phyloP scores from a whole-genome alignment of 2,113 vertebrate genomes.

The Pollachius pollachius region DNA sequence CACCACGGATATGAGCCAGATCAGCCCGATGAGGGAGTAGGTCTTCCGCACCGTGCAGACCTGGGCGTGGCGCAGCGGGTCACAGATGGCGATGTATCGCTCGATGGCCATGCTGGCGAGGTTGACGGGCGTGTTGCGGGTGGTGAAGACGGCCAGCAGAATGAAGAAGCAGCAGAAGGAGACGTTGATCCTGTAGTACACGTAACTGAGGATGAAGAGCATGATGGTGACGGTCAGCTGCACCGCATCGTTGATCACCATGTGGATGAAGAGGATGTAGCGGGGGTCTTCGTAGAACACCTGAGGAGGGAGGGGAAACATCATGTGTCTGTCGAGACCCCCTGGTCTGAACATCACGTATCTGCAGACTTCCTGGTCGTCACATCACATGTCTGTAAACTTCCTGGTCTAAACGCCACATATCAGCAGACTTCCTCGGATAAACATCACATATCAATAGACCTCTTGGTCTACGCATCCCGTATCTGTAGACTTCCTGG shows the following conservation, averaged over 20 bases:
- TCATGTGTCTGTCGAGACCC: background rate
- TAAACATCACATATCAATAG: no score
- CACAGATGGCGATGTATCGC: slow-evolving; percentile 68
- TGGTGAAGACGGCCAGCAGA: slow-evolving; percentile 71
- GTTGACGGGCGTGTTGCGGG: slow-evolving; percentile 66
- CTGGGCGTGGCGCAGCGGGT: slow-evolving; percentile 57
- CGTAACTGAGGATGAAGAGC: slow-evolving; percentile 69
- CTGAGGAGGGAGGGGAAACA: slow-evolving; percentile 8
- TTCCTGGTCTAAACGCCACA: no score
- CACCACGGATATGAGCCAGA: slow-evolving; percentile 62
- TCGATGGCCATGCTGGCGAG: slow-evolving; percentile 72
- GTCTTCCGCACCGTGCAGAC: slow-evolving; percentile 67
- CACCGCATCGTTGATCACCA: slow-evolving; percentile 72
- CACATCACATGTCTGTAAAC: no score
- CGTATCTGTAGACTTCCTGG: no score
- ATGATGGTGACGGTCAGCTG: slow-evolving; percentile 64
- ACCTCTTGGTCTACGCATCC: no score
- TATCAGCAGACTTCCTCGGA: no score
- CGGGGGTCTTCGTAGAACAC: slow-evolving; percentile 67
- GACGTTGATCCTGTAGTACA: slow-evolving; percentile 64
- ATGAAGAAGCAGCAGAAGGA: slow-evolving; percentile 69
- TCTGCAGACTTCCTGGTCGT: no score
- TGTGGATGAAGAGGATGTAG: slow-evolving; percentile 77
- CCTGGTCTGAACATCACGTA: no score
- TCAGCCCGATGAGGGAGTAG: slow-evolving; percentile 51